These are phyloP conservation scores for Julus scanicus DNA, from an alignment of 2,888 invertebrate genomes.

Conservation along the genomic window DNA sequence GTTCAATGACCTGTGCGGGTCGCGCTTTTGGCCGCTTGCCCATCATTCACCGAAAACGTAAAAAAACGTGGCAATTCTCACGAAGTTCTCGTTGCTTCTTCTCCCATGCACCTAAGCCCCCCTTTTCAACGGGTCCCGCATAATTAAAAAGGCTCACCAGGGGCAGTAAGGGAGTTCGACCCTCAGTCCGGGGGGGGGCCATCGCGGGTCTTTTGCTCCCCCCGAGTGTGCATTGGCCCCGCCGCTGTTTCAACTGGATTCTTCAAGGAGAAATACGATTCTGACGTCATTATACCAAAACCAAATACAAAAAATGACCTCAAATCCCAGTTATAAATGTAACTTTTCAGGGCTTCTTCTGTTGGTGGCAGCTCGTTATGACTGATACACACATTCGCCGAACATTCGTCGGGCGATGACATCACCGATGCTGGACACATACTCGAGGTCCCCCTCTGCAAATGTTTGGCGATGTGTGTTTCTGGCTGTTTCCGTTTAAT, in stretches of 20 bases:
- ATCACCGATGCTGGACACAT: too few species aligned
- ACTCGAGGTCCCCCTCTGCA: too few species aligned
- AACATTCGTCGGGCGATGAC: too few species aligned
- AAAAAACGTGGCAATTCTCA: not conserved
- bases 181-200: not conserved
- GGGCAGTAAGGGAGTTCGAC: not conserved
- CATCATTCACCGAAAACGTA: not conserved
- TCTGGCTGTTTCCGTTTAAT: too few species aligned
- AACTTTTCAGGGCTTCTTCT: too few species aligned
- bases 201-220: not conserved
- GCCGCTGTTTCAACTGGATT: not conserved
- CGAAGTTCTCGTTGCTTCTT: not conserved
- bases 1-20: slow-evolving; percentile 1
- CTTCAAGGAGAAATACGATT: not conserved
- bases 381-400: too few species aligned
- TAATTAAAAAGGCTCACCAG: not conserved
- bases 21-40: slow-evolving; percentile 19
- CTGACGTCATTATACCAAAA: not conserved
- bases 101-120: not conserved
- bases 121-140: not conserved
- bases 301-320: too few species aligned
- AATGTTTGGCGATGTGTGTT: too few species aligned
- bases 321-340: too few species aligned
- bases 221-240: not conserved
- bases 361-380: too few species aligned